Evolutionary conservation across 2,888 invertebrate genomes (phyloP).

Genomic region (Anoplius nigerrimus): DNA sequence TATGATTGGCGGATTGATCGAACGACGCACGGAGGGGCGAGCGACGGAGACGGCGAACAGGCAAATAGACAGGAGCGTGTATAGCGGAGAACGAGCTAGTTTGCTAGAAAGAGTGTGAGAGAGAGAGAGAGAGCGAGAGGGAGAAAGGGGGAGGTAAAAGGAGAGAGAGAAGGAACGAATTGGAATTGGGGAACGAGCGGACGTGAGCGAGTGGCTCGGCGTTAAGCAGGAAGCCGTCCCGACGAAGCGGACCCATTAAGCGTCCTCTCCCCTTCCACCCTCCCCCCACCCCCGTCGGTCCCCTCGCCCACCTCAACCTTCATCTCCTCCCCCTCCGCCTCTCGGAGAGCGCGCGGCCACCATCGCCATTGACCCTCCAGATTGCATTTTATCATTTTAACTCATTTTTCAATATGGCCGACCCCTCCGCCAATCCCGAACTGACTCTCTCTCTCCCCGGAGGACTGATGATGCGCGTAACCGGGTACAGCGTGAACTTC

Average conservation of each 20-base stretch:
- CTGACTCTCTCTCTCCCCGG: too few species aligned
- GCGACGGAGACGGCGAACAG: slow-evolving; percentile 29
- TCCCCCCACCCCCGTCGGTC: slow-evolving; percentile 55
- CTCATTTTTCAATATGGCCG: slow-evolving; percentile 71
- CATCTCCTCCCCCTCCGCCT: slow-evolving; percentile 55
- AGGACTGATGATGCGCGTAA: too few species aligned
- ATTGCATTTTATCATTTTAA: slow-evolving; percentile 72
- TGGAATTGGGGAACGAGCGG: slow-evolving; percentile 60
- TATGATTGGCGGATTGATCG: slow-evolving; percentile 73
- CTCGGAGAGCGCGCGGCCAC: slow-evolving; percentile 44
- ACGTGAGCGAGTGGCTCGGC: slow-evolving; percentile 72
- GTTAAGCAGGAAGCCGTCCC: slow-evolving; percentile 78
- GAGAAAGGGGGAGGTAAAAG: slow-evolving; percentile 25
- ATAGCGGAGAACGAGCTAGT: too few species aligned
- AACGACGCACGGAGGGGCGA: slow-evolving; percentile 16
- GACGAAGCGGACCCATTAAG: slow-evolving; percentile 75
- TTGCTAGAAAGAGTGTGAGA: too few species aligned
- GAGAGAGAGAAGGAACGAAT: slow-evolving; percentile 43
- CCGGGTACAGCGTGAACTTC: not conserved
- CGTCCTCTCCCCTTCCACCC: slow-evolving; percentile 65
- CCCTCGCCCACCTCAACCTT: slow-evolving; percentile 41
- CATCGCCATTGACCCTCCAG: slow-evolving; percentile 61
- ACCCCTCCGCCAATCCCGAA: slow-evolving; percentile 30
- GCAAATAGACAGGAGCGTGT: too few species aligned
- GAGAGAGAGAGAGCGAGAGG: slow-evolving; percentile 25